Conservation (phyloP, 2,888 invertebrate genomes). For the Sepiola atlantica region DNA sequence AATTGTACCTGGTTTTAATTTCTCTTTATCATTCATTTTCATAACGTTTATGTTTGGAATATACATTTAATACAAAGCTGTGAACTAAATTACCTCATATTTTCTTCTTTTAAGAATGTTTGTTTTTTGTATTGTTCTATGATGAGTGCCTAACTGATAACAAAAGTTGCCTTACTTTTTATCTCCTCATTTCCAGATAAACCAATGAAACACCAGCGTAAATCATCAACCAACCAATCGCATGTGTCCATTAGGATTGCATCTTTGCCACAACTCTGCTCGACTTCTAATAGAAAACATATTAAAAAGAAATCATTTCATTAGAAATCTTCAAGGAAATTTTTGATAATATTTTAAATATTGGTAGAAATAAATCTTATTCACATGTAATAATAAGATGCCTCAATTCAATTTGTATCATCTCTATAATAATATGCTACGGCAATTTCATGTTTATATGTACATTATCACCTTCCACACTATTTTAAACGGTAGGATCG, state of each 20-base stretch:
- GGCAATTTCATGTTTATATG: too few species aligned
- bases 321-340: neutral
- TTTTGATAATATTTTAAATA: neutral
- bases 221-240: conserved; percentile 42
- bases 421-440: too few species aligned
- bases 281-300: conserved; percentile 3
- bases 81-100: too few species aligned
- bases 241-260: conserved; percentile 35
- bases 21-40: too few species aligned
- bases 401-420: too few species aligned
- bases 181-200: neutral
- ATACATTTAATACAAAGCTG: too few species aligned
- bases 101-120: too few species aligned
- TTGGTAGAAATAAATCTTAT: neutral
- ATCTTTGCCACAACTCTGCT: conserved; percentile 4
- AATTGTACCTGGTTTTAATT: too few species aligned
- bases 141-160: neutral
- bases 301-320: neutral
- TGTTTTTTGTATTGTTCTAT: neutral
- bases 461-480: too few species aligned
- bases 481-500: too few species aligned
- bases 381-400: too few species aligned
- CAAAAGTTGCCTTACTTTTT: neutral
- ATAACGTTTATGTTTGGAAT: too few species aligned
- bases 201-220: conserved; percentile 37